Percentiles rank a stretch among this genome's conserved stretches.
Conservation (phyloP, 2,797 vertebrate genomes). For the Fistularia tabacaria region DNA sequence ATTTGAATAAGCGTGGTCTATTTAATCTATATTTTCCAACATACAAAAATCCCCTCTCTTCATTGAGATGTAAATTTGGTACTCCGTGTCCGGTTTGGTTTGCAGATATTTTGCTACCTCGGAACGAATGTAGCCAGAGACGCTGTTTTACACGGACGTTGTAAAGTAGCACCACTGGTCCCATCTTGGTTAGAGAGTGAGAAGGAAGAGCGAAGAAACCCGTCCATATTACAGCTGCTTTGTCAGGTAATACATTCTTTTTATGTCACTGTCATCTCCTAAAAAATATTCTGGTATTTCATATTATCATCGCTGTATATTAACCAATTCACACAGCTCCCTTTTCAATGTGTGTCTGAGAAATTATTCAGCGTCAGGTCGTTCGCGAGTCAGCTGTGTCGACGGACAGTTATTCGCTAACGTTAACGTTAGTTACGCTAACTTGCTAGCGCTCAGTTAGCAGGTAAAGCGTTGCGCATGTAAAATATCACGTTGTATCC, state of each 20-base stretch:
- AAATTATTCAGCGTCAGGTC: conserved; percentile 37
- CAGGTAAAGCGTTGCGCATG: conserved; percentile 67
- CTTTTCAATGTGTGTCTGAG: conserved; percentile 9
- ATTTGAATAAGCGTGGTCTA: too few species aligned
- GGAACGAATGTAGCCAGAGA: conserved; percentile 45
- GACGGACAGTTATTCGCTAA: conserved; percentile 45
- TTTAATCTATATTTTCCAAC: too few species aligned
- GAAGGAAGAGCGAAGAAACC: conserved; percentile 64
- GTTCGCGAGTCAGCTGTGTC: conserved; percentile 39
- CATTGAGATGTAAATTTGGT: too few species aligned
- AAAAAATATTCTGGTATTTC: conserved; percentile 7
- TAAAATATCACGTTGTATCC: conserved; percentile 41
- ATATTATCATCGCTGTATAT: background rate
- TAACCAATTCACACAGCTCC: conserved; percentile 2
- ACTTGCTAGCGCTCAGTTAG: conserved; percentile 60
- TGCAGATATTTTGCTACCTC: conserved; percentile 3
- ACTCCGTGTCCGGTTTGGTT: background rate
- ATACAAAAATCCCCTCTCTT: too few species aligned
- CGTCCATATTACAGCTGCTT: conserved; percentile 84
- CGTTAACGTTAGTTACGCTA: conserved; percentile 58
- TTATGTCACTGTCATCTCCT: conserved; percentile 48
- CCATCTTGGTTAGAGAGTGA: conserved; percentile 79
- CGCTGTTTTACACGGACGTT: conserved; percentile 52
- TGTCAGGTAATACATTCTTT: conserved; percentile 73
- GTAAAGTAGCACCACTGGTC: conserved; percentile 69